Evolutionary conservation across 2,797 vertebrate genomes (phyloP), one percentile per base, ranked within the genome.

Genomic region (Siniperca obscura): DNA sequence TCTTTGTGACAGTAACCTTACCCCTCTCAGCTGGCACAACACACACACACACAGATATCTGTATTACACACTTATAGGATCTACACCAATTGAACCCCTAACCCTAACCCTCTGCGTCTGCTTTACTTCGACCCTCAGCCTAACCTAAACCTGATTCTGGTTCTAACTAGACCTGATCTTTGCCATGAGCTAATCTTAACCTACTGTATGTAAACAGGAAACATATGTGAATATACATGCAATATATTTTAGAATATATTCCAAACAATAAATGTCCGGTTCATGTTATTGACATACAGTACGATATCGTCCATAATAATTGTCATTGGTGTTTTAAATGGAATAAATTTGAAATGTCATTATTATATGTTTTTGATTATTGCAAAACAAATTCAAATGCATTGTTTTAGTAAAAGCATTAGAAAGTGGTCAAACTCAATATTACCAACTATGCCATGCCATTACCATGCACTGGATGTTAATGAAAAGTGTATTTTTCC

Each of bases 1-100:
- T 85, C 84, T 94, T 79, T 89, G 80, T 83, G 86, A 82, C 69
- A 81, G 93, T 93, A 95, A 95, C 91, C 71, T 81, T 87, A 95
- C 80, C 79, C 91, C 59, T 7, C 71, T 90, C 91, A 94, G 92
- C 91, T 93, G 88, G 84, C 88, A 74, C 85, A 76, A 71, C 69
- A 82, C 76, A 86, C 70, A 86, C 70, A 75, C 65, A 78, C 17
- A 64, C 74, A 73, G 1, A 69, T 60, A 70, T 72, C 50, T 56
- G 53, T 14, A n/a, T n/a, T 3, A 64, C 75, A 88, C 85, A 88
- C 80, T 65, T 86, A 81, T 76, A 77, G 53, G 70, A 56, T 79
- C 74, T 59, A 7, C 55, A 21, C 52, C 78, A 62, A 74, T 56
- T 76, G 79, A 86, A 84, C 56, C 69, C 55, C 79, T 60, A 70